Conservation (phyloP, 2,113 vertebrate species). For the Crotalus helleri region DNA sequence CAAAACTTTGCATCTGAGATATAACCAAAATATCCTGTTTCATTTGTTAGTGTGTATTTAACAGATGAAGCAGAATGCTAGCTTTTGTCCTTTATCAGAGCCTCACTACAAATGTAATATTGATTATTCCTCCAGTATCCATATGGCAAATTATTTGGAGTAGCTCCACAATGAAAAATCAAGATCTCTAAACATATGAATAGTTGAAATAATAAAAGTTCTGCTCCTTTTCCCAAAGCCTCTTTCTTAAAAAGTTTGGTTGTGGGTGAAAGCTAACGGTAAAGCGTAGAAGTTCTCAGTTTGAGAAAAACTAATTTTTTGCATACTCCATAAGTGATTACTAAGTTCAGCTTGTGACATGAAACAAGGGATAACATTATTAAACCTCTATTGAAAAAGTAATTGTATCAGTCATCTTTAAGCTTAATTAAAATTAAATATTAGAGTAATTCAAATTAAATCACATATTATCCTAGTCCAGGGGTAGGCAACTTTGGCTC, state of each 20-base stretch:
- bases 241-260: background rate
- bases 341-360: background rate
- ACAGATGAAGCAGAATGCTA: background rate
- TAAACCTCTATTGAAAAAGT: background rate
- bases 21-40: constrained; percentile 19
- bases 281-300: background rate
- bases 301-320: background rate
- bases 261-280: background rate
- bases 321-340: background rate
- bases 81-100: constrained; percentile 24
- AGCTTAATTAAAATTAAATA: background rate
- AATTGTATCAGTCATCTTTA: background rate
- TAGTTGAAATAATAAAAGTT: background rate
- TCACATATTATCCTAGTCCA: background rate
- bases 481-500: too few species aligned
- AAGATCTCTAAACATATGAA: background rate
- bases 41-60: background rate
- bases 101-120: background rate
- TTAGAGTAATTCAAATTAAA: background rate
- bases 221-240: background rate
- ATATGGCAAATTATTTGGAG: background rate
- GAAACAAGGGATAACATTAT: background rate
- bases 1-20: constrained; percentile 30
- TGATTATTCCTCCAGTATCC: constrained; percentile 6
- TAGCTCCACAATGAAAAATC: background rate